Evolutionary conservation across 2,113 vertebrate genomes (phyloP), one percentile per base, ranked within the genome.

Genomic region (Sminthopsis crassicaudata): DNA sequence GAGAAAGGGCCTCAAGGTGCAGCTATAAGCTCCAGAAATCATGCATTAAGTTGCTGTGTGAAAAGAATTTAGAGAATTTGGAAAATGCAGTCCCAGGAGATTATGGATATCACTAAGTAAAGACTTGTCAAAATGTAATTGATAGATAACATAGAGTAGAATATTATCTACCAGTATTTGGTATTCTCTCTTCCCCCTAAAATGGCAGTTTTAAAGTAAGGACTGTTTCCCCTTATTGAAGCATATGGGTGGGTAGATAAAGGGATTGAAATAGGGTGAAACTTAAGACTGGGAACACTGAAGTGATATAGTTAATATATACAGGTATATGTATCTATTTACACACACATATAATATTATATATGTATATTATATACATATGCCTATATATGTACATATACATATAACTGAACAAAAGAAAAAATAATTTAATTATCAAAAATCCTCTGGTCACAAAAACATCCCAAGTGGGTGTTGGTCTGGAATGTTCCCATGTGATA

Each of bases 401-500:
- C 46, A 52, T 48, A 3, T 11, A 36, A 52, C 10, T 19, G 12
- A 5, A 53, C 4, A 46, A 0, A 46, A 46, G 53, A 11, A 3
- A 3, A 46, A 0, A 2, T 6, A 36, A 27, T 14, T 46, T 76
- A 90, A 67, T 51, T 93, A 96, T 92, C 95, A 92, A 94, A 94
- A 98, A 96, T 22, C 92, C 95, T 92, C 84, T 90, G 89, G 94
- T 96, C 97, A 93, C 46, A 51, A 96, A 92, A 90, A 91, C 95
- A 84, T 42, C 93, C 95, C 92, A 93, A 0, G 94, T 96, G 96
- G 97, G 96, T 95, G 92, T 95, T 91, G 36, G 11, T 91, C 25
- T 48, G 3, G 14, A 42, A 48, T 94, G 54, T 94, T 84, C 88
- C 46, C 67, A 48, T 8, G 54, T 95, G 93, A 89, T 94, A 94